Evolutionary conservation across 2,888 invertebrate genomes (phyloP), one percentile per base, ranked within the genome.

Genomic region (Acanthosepion esculentum): DNA sequence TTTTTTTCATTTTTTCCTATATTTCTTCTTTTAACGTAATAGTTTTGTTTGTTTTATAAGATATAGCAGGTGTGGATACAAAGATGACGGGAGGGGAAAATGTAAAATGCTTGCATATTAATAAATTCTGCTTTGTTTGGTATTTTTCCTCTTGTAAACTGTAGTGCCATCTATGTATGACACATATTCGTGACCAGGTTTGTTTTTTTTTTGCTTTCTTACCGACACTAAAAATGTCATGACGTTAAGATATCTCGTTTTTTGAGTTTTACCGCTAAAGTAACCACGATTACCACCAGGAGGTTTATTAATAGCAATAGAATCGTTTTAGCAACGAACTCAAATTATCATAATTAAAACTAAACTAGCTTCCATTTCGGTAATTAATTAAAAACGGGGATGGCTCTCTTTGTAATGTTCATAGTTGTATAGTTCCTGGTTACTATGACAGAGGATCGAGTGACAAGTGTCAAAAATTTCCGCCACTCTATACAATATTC

Each of bases 71-170:
- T 78, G 78, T 78, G n/a, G 78, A 78, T n/a, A 78, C n/a, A 18
- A 78, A 78, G n/a, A 78, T n/a, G n/a, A n/a, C 33, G 78, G 6
- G 78, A 12, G n/a, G 12, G n/a, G n/a, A 33, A 18, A 33, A n/a
- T 78, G n/a, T 15, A 78, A 12, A 78, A 78, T 33, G n/a, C 33
- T 12, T n/a, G 10, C 78, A 78, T 78, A 59, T 59, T 59, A 78
- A 78, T 78, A 78, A 78, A 33, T 78, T 78, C n/a, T n/a, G 78
- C 78, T n/a, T 78, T n/a, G n/a, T 78, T 78, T n/a, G 78, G 78
- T 78, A 78, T 78, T n/a, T 78, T 78, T 78, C 78, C n/a, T 78
- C 33, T 33, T 78, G 78, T n/a, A 12, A 15, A 78, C n/a, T 12
- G n/a, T 33, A n/a, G n/a, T 0, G 15, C 33, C 33, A 78, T 78